phyloP scores from a whole-genome alignment of 2,888 invertebrate species.

The Macrosiphum euphorbiae region DNA sequence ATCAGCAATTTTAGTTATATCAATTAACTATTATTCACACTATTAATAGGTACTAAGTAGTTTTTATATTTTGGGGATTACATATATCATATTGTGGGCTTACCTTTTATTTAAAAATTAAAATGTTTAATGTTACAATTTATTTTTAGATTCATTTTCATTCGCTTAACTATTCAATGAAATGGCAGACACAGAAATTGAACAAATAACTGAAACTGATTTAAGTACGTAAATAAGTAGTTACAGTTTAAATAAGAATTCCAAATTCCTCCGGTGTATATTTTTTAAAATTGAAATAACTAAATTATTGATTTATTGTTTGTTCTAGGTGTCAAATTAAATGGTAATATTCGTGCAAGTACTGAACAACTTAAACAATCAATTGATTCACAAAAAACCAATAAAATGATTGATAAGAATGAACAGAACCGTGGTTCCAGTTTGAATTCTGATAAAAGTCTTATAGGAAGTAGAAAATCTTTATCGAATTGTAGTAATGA shows the following conservation, averaged over 20 bases:
- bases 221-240: slow-evolving; percentile 37
- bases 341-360: slow-evolving; percentile 67
- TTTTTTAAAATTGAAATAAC: background rate
- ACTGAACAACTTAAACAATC: slow-evolving; percentile 42
- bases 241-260: background rate
- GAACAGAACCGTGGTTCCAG: slow-evolving; percentile 67
- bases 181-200: slow-evolving; percentile 56
- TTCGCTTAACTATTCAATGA: background rate
- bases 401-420: slow-evolving; percentile 66
- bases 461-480: slow-evolving; percentile 64
- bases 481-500: slow-evolving; percentile 68
- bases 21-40: background rate
- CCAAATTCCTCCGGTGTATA: background rate
- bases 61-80: background rate
- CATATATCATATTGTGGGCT: background rate
- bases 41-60: background rate
- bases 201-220: slow-evolving; percentile 52
- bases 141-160: slow-evolving; percentile 25
- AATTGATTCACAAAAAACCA: slow-evolving; percentile 66
- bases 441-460: slow-evolving; percentile 68
- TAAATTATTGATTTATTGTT: slow-evolving; percentile 61
- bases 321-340: slow-evolving; percentile 66
- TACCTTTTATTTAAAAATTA: background rate
- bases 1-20: background rate
- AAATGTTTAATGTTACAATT: background rate